A percentile compares a stretch with the other conserved stretches of the same genome.
These are phyloP conservation scores for Paradoxurus hermaphroditus DNA, from an alignment of 2,113 vertebrate species.

Conservation along the genomic window DNA sequence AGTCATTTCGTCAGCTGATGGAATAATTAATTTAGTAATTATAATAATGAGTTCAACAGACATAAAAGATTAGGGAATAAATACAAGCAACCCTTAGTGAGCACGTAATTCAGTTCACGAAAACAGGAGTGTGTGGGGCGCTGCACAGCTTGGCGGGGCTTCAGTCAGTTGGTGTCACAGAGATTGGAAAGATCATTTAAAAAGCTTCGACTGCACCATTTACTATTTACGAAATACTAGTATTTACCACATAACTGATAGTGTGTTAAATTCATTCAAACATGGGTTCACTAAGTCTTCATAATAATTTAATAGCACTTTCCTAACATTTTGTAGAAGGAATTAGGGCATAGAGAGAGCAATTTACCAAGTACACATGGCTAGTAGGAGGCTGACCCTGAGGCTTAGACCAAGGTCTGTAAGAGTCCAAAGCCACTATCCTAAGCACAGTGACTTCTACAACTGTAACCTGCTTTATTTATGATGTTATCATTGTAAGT, in stretches of 20 bases:
- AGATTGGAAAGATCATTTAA: background rate
- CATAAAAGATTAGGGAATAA: background rate
- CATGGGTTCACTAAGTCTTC: background rate
- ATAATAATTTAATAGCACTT: background rate
- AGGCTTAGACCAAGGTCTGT: background rate
- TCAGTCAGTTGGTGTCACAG: background rate
- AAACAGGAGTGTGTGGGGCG: background rate
- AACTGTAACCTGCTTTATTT: background rate
- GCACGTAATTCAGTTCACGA: background rate
- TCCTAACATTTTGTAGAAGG: background rate
- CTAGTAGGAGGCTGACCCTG: background rate
- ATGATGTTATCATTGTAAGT: background rate
- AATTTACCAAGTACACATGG: background rate
- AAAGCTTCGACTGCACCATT: background rate
- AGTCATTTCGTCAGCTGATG: background rate
- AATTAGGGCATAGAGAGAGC: background rate
- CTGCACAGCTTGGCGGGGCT: fast-evolving
- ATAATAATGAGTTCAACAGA: background rate
- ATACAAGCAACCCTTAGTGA: background rate
- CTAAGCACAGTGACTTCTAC: background rate
- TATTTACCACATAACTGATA: background rate
- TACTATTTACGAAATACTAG: background rate
- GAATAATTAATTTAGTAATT: background rate
- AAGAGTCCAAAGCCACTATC: background rate
- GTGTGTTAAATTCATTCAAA: background rate